Evolutionary conservation across 2,888 invertebrate species (phyloP).

Genomic region (Pocota personata): DNA sequence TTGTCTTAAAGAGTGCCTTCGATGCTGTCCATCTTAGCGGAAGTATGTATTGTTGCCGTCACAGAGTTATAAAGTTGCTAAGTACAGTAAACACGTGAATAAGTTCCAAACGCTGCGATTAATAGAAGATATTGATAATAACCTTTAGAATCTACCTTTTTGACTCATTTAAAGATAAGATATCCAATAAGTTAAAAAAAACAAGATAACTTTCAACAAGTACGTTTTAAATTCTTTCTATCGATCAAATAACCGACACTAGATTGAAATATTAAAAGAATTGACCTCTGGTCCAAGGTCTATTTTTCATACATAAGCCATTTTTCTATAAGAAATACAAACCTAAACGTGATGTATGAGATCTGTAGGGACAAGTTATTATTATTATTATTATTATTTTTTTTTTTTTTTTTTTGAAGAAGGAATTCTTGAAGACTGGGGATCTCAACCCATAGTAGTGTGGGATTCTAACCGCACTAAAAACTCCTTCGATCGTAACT

Average conservation of each 20-base stretch:
- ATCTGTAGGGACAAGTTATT: no score
- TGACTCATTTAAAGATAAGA: constrained; percentile 25
- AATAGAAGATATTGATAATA: neutral
- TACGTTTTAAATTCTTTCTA: neutral
- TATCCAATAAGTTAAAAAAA: constrained; percentile 20
- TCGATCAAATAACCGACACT: neutral
- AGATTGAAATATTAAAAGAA: neutral
- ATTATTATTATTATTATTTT: no score
- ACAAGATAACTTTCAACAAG: constrained; percentile 14
- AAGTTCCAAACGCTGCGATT: neutral
- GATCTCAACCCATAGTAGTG: no score
- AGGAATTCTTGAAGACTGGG: no score
- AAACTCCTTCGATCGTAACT: no score
- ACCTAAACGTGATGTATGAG: no score
- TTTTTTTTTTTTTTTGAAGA: no score
- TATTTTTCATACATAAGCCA: no score
- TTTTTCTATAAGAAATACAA: no score
- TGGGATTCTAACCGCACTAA: no score
- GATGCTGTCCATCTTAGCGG: no score
- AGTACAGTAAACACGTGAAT: neutral
- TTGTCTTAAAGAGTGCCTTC: neutral
- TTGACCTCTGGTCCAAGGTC: no score
- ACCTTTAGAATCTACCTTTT: neutral
- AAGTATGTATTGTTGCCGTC: neutral
- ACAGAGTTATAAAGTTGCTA: neutral